These are phyloP conservation scores for Chrysolina oricalcia DNA, from an alignment of 2,888 invertebrate genomes.

Conservation along the genomic window DNA sequence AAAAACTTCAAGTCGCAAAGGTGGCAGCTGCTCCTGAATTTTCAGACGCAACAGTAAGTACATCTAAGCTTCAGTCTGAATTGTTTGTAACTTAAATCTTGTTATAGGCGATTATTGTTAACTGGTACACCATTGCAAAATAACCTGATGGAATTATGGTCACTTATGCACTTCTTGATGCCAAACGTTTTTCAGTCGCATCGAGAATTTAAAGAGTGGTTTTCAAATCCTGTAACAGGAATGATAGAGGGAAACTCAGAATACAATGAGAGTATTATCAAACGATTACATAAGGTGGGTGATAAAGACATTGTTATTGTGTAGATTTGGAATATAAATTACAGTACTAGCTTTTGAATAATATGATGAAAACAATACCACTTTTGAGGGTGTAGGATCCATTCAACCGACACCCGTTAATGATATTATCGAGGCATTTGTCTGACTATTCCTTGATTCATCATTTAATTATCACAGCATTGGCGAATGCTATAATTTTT, in stretches of 20 bases:
- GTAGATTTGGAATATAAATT: background rate
- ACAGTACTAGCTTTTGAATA: background rate
- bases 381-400: constrained; percentile 60
- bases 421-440: constrained; percentile 66
- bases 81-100: constrained; percentile 33
- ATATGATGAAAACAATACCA: constrained; percentile 57
- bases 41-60: constrained; percentile 89
- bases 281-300: constrained; percentile 89
- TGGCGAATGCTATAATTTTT: constrained; percentile 2
- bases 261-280: constrained; percentile 91
- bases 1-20: constrained; percentile 99
- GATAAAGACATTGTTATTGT: background rate
- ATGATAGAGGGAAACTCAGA: constrained; percentile 96
- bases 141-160: constrained; percentile 97
- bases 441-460: constrained; percentile 61
- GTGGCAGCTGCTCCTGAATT: constrained; percentile 97
- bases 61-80: background rate
- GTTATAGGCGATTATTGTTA: constrained; percentile 85
- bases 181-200: constrained; percentile 97
- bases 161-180: constrained; percentile 98
- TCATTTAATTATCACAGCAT: background rate
- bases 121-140: constrained; percentile 98
- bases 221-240: constrained; percentile 96
- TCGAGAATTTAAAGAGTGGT: constrained; percentile 98
- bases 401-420: constrained; percentile 60